Evolutionary conservation across 1,140 invertebrate genomes (phyloP).

Genomic region (Andricus grossulariae): DNA sequence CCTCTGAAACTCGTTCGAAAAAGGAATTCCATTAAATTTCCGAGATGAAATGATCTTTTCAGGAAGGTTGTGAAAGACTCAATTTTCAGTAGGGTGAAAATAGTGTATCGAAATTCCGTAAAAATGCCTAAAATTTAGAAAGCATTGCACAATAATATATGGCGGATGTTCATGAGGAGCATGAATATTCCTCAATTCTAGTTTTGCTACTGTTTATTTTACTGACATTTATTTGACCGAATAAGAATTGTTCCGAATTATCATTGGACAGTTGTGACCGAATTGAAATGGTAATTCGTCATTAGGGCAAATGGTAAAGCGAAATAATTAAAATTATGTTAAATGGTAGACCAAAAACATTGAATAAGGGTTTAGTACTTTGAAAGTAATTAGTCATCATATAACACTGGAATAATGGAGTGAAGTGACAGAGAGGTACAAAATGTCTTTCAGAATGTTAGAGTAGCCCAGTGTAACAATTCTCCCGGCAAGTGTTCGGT

Average conservation of each 20-base stretch:
- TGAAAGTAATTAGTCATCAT: neutral
- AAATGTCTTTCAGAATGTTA: conserved; percentile 30
- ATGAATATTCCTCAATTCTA: too few relatives aligned
- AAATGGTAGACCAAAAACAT: neutral
- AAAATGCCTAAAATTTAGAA: too few relatives aligned
- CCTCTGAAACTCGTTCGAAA: conserved; percentile 42
- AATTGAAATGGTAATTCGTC: too few relatives aligned
- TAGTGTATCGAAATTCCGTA: too few relatives aligned
- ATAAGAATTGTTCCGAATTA: too few relatives aligned
- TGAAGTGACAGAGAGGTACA: neutral
- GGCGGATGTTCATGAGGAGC: too few relatives aligned
- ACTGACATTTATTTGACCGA: too few relatives aligned
- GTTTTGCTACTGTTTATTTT: too few relatives aligned
- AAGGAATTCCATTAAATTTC: conserved; percentile 54
- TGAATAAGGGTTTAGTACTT: neutral
- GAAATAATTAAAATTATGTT: too few relatives aligned
- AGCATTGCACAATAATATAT: too few relatives aligned
- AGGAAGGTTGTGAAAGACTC: neutral
- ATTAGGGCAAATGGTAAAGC: too few relatives aligned
- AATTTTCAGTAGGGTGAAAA: neutral
- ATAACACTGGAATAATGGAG: neutral
- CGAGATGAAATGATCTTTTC: neutral
- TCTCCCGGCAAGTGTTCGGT: conserved; percentile 22
- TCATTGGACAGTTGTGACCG: too few relatives aligned
- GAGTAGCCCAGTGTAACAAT: conserved; percentile 25